Evolutionary conservation across 2,888 invertebrate genomes (phyloP).

Genomic region (Keiferia lycopersicella): DNA sequence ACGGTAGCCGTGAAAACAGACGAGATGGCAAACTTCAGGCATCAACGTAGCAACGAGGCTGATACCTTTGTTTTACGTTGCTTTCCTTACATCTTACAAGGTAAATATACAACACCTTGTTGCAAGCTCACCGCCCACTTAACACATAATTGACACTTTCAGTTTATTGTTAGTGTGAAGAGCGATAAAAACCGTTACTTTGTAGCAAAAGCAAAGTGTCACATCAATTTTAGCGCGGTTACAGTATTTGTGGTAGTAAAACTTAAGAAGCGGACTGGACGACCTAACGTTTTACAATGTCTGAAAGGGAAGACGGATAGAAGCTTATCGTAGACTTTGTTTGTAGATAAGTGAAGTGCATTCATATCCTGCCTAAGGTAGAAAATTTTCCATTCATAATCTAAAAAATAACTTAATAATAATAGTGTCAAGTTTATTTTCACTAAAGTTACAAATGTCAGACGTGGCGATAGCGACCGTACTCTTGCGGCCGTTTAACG

Average conservation of each 20-base stretch:
- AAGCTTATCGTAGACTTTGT: not conserved
- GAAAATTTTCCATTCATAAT: no score
- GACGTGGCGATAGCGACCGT: no score
- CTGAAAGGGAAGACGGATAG: not conserved
- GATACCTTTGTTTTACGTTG: no score
- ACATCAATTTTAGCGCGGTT: conserved; percentile 42
- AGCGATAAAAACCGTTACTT: conserved; percentile 40
- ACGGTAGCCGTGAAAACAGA: no score
- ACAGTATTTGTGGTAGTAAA: conserved; percentile 48
- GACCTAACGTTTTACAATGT: conserved; percentile 17
- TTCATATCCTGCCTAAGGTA: no score
- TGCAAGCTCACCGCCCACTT: conserved; percentile 23
- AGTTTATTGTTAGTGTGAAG: conserved; percentile 33
- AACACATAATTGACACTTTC: conserved; percentile 23
- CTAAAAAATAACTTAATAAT: no score
- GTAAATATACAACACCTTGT: conserved; percentile 30
- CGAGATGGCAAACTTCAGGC: no score
- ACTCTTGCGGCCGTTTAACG: no score
- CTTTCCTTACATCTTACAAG: not conserved
- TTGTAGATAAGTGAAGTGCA: not conserved
- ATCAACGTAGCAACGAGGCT: no score
- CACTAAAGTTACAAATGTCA: no score
- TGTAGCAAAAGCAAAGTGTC: conserved; percentile 39
- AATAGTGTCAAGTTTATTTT: no score
- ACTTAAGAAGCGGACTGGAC: conserved; percentile 32